Base-by-base conservation (phyloP, 2,888 invertebrate genomes). In the Enchytraeus crypticus region DNA sequence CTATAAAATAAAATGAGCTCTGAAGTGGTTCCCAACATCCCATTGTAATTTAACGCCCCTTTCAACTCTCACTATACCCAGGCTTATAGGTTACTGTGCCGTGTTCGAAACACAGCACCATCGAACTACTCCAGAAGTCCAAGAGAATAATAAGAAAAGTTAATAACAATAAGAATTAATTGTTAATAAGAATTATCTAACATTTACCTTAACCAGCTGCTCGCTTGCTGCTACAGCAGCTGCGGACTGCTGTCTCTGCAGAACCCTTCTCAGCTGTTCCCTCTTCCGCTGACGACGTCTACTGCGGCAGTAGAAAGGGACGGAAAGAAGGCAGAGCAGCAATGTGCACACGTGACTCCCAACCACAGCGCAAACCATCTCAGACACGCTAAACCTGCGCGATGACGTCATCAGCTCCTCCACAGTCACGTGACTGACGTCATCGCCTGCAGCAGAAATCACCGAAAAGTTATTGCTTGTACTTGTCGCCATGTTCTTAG, bases 291-390 rank as follows among this genome's bases (percentile, higher is more conserved):
- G 55, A 14, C 34, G 32, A 27, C 32, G 27, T 21, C 55, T 2
- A 27, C 55, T 33, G 1, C 55, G 55, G 8, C 34, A 54, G 38
- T 33, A 33, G 18, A 14, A 27, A 5, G 55, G 34, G 21, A 54
- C 34, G 55, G 38, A n/a, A 21, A 54, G 23, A 26, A 76, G 64
- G 66, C 75, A 75, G 27, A 75, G 65, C 8, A 77, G 56, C 8
- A 77, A 65, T 23, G 77, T 77, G 57, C 75, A 68, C 21, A 77
- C 66, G 66, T 75, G 76, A 27, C 77, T 77, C 5, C 77, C 77
- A 3, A 76, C 69, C 14, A 77, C 73, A 21, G 77, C 76, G 26
- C 75, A 75, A 3, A 77, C 70, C 26, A 77, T 69, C 59, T 77
- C 75, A 29, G 73, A 71, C 29, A 73, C 65, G 26, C 70, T 72